Evolutionary conservation across 2,797 vertebrate genomes (phyloP).

Genomic region (Danio albolineatus): DNA sequence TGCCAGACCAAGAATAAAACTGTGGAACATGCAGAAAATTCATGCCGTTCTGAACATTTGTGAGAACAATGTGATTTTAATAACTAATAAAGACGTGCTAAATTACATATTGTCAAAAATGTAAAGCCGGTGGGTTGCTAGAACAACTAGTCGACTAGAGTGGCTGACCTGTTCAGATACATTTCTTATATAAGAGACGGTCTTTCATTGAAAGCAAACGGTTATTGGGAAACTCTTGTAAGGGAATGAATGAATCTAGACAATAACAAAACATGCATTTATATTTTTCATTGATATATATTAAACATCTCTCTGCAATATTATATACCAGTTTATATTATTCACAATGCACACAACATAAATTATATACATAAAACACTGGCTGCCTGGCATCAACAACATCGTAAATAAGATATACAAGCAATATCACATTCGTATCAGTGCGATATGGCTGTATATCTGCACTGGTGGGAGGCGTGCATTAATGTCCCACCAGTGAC

Average conservation of each 20-base stretch:
- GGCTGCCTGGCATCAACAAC: too few relatives aligned
- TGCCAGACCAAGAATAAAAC: constrained; percentile 52
- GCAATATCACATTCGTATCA: too few relatives aligned
- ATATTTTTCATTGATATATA: background rate
- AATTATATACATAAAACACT: too few relatives aligned
- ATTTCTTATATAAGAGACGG: background rate
- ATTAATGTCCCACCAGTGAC: too few relatives aligned
- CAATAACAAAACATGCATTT: background rate
- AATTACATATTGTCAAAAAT: constrained; percentile 10
- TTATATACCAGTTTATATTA: too few relatives aligned
- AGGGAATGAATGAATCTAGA: background rate
- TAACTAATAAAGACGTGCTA: background rate
- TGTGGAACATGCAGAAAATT: constrained; percentile 27
- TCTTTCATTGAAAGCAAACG: background rate
- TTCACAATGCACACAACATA: too few relatives aligned
- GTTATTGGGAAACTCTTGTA: background rate
- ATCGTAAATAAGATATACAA: too few relatives aligned
- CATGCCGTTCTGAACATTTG: background rate
- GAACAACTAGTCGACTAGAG: background rate
- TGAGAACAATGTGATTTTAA: background rate
- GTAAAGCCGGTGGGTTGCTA: background rate
- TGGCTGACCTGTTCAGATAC: background rate
- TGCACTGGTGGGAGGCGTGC: too few relatives aligned
- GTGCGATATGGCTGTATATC: too few relatives aligned
- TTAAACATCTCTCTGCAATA: too few relatives aligned